A percentile compares a stretch with the other conserved stretches of the same genome.
Conservation (phyloP, 2,797 vertebrate genomes). For the Protosalanx chinensis region DNA sequence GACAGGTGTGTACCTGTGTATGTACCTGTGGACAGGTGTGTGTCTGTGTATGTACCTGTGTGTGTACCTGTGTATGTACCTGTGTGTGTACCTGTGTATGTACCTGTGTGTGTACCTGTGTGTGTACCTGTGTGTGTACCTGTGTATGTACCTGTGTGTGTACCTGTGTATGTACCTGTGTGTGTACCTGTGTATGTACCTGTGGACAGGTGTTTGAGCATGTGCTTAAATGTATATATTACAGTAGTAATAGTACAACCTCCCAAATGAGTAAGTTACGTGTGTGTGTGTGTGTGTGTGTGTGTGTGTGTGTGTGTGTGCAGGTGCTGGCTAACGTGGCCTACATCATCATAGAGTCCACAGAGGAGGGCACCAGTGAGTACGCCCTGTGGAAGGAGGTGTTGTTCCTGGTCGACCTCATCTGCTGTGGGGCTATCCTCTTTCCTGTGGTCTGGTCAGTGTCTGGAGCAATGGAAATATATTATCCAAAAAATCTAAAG, state of each 20-base stretch:
- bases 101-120: background rate
- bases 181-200: too few relatives aligned
- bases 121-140: too few relatives aligned
- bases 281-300: conserved; percentile 10
- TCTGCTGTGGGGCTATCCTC: conserved; percentile 83
- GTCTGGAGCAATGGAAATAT: background rate
- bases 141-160: background rate
- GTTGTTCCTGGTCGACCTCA: conserved; percentile 82
- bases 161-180: background rate
- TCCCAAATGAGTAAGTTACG: too few relatives aligned
- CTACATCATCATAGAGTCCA: conserved; percentile 81
- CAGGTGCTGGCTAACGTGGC: conserved; percentile 80
- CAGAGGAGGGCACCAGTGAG: conserved; percentile 80
- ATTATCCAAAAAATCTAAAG: too few relatives aligned
- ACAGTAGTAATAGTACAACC: too few relatives aligned
- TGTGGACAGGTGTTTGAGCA: too few relatives aligned
- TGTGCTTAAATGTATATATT: too few relatives aligned
- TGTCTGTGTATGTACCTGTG: too few relatives aligned
- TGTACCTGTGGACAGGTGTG: background rate
- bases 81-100: background rate
- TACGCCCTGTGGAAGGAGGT: conserved; percentile 83
- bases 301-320: conserved; percentile 5
- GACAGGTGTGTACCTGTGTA: background rate
- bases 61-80: background rate
- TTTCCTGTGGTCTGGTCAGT: conserved; percentile 82